phyloP scores from a whole-genome alignment of 2,797 vertebrate genomes.

The Pantherophis alleghaniensis region DNA sequence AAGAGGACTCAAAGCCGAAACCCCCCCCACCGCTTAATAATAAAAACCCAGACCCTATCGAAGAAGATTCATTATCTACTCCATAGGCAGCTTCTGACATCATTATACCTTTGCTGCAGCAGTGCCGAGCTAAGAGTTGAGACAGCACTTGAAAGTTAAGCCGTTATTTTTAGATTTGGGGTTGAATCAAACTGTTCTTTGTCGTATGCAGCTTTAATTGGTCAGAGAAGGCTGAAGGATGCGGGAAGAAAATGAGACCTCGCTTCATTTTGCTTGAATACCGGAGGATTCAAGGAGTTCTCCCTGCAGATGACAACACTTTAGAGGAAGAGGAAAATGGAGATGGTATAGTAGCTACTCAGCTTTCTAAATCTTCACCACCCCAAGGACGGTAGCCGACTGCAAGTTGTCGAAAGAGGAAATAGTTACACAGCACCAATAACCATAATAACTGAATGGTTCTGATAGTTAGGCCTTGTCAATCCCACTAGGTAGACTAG shows the following conservation, averaged over 20 bases:
- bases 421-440: neutral
- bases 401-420: neutral
- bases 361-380: neutral
- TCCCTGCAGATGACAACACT: constrained; percentile 20
- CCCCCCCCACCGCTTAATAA: constrained; percentile 46
- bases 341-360: neutral
- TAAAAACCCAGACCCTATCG: constrained; percentile 58
- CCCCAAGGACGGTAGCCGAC: neutral
- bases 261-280: constrained; percentile 34
- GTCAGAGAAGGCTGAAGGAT: constrained; percentile 3
- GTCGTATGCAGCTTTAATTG: constrained; percentile 45
- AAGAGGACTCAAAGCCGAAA: constrained; percentile 56
- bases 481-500: neutral
- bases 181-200: constrained; percentile 41
- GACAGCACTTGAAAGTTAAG: constrained; percentile 44
- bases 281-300: constrained; percentile 35
- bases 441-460: neutral
- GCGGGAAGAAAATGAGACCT: constrained; percentile 37
- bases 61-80: constrained; percentile 66
- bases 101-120: constrained; percentile 33
- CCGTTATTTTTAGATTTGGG: constrained; percentile 45
- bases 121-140: constrained; percentile 45
- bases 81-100: constrained; percentile 32
- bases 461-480: neutral
- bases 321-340: neutral